Evolutionary conservation across 1,140 invertebrate genomes (phyloP).

Genomic region (Alviniconcha marisindica): DNA sequence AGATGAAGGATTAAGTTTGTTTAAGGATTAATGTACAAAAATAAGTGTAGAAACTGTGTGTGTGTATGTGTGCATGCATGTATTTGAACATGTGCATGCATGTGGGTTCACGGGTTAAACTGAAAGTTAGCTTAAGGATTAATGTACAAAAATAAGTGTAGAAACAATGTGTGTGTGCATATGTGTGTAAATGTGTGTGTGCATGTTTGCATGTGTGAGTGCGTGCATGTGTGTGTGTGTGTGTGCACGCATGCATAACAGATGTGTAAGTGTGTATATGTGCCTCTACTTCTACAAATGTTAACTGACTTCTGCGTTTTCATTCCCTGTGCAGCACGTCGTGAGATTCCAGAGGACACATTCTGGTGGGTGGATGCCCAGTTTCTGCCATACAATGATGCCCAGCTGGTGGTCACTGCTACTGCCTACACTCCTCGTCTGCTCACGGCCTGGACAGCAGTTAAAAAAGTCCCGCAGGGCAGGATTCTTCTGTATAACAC

Average conservation of each 20-base stretch:
- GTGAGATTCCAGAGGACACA: conserved; percentile 8
- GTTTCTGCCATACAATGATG: conserved; percentile 80
- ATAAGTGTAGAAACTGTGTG: too few relatives aligned
- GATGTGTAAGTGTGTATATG: not conserved
- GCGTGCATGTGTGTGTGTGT: not conserved
- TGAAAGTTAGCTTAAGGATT: not conserved
- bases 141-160: not conserved
- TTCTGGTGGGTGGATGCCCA: conserved; percentile 91
- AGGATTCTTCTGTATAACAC: conserved; percentile 32
- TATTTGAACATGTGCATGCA: too few relatives aligned
- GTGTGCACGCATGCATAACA: not conserved
- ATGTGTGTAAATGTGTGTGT: not conserved
- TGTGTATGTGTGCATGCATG: too few relatives aligned
- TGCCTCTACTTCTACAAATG: not conserved
- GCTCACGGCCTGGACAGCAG: conserved; percentile 1
- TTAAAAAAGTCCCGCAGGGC: conserved; percentile 30
- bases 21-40: too few relatives aligned
- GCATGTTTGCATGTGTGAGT: not conserved
- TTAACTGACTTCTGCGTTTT: too few relatives aligned
- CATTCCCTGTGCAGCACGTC: not conserved
- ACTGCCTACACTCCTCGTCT: conserved; percentile 40
- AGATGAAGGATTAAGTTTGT: too few relatives aligned
- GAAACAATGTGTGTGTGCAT: not conserved
- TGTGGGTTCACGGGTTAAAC: too few relatives aligned
- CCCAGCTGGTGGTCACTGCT: conserved; percentile 33